A percentile compares a stretch with the other conserved stretches of the same genome.
Evolutionary conservation across 2,888 invertebrate genomes (phyloP).

Genomic region (Meliscaeva auricollis): DNA sequence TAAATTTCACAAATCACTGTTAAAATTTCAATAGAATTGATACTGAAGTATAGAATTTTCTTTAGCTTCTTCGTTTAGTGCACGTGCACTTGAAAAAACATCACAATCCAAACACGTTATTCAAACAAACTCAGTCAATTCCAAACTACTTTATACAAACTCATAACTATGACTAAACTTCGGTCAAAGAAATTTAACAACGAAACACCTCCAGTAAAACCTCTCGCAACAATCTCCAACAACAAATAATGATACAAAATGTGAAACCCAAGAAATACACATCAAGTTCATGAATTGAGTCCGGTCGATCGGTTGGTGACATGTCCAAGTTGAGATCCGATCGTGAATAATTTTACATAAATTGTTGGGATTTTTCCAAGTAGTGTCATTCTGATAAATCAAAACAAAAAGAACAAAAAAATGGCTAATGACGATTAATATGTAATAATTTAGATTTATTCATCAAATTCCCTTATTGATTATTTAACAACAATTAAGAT

Average conservation of each 20-base stretch:
- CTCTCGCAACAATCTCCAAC: background rate
- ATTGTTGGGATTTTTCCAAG: background rate
- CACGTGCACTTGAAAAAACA: conserved; percentile 37
- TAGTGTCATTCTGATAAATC: background rate
- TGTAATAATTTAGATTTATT: conserved; percentile 44
- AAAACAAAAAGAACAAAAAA: background rate
- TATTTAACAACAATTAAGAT: conserved; percentile 54
- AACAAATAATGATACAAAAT: conserved; percentile 14
- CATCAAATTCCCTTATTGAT: conserved; percentile 34
- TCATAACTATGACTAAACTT: conserved; percentile 61
- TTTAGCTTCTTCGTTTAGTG: background rate
- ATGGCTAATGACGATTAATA: background rate
- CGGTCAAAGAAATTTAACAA: conserved; percentile 61
- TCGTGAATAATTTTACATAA: conserved; percentile 22
- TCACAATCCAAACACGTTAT: conserved; percentile 11
- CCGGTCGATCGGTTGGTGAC: background rate
- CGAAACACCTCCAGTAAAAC: conserved; percentile 25
- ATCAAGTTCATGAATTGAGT: conserved; percentile 15
- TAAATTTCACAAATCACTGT: background rate
- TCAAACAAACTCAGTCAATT: conserved; percentile 59
- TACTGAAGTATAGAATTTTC: background rate
- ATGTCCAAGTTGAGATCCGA: conserved; percentile 24
- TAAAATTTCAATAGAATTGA: background rate
- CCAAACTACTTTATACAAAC: conserved; percentile 57
- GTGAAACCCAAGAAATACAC: conserved; percentile 41